These are phyloP conservation scores for Tetragonula clypearis DNA, from an alignment of 1,140 invertebrate species.

Conservation along the genomic window DNA sequence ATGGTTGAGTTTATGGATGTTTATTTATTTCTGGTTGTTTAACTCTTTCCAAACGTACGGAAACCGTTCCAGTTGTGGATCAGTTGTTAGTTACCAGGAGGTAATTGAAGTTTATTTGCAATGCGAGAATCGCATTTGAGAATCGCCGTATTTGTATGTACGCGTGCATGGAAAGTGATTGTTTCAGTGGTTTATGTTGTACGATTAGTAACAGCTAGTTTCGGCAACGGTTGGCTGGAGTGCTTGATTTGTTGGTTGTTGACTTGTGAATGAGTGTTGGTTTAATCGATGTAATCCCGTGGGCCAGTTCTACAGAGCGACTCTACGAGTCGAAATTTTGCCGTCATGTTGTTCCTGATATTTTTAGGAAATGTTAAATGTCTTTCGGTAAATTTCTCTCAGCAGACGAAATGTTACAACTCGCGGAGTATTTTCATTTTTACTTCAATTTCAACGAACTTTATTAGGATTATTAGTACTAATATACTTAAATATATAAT, in stretches of 20 bases:
- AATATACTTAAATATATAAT: too few relatives aligned
- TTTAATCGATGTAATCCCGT: background rate
- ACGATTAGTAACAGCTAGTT: background rate
- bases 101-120: background rate
- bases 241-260: background rate
- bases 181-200: background rate
- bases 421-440: too few relatives aligned
- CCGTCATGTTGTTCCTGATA: too few relatives aligned
- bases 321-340: background rate
- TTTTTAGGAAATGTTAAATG: too few relatives aligned
- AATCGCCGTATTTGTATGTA: background rate
- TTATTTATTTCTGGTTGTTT: background rate
- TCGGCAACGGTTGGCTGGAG: background rate
- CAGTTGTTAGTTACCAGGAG: too few relatives aligned
- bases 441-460: too few relatives aligned
- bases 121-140: background rate
- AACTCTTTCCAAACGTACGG: background rate
- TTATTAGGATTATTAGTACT: too few relatives aligned
- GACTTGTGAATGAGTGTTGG: background rate
- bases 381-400: too few relatives aligned
- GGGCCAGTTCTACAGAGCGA: too few relatives aligned
- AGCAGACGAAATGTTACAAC: too few relatives aligned
- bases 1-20: background rate
- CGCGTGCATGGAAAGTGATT: background rate
- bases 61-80: too few relatives aligned